Evolutionary conservation across 1,140 invertebrate genomes (phyloP), one percentile per base, ranked within the genome.

Genomic region (Camponotus vicinus): DNA sequence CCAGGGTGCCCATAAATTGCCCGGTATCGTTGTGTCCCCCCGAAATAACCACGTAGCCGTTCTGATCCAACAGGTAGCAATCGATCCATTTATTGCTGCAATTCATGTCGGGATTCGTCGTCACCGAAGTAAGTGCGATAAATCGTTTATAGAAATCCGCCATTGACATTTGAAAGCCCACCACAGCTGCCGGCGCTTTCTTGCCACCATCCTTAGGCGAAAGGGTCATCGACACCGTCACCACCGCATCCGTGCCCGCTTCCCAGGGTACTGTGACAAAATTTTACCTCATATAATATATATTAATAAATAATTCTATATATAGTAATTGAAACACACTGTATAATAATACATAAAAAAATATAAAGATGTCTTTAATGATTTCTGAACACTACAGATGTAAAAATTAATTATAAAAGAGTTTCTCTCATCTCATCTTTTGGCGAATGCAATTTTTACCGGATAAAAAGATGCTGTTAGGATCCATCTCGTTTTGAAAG

Each of bases 11-110:
- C 95, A 99, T 98, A 95, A 99, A 99, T 89, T 95, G 95, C 0
- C 98, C 98, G 0, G 97, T 97, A 59, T 97, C 95, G 18, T 97
- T 96, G 37, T 96, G 93, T 21, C 96, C 95, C 86, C 97, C 96
- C 0, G 97, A 97, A 18, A 98, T 95, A 1, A 99, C 95, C n/a
- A 99, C 96, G 92, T 98, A 99, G 0, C 98, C 98, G 92, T 98
- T 98, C 91, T 97, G 98, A 95, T 99, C 98, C 21, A 99, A 96
- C 4, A 99, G 95, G 92, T 97, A 99, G 92, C 98, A 99, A 87
- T 98, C 97, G 75, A 97, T 96, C 90, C 95, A 96, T 63, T 94
- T 96, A 76, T 95, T 95, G 75, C 93, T 95, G 93, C 96, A 97
- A 69, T 94, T 92, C 37, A 94, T 71, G 6, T 89, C 77, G 3